Conservation (phyloP, 2,888 invertebrate genomes). For the Rhimphoctona megacephalus region DNA sequence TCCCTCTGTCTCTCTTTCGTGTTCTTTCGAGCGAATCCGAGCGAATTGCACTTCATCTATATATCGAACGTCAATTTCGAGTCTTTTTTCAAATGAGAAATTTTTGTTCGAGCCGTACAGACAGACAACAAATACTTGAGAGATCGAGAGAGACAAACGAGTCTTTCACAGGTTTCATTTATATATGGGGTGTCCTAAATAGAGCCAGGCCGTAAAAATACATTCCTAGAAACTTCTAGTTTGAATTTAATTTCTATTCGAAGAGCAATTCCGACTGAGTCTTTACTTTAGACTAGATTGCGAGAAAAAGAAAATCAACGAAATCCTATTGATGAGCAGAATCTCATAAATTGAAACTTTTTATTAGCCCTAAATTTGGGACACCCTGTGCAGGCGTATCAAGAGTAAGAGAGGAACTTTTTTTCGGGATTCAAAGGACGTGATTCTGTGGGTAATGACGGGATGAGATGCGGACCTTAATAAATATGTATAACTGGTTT, state of each 20-base stretch:
- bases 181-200: neutral
- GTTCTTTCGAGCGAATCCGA: slow-evolving; percentile 19
- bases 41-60: neutral
- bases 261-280: no score
- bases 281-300: no score
- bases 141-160: slow-evolving; percentile 23
- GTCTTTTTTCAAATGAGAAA: slow-evolving; percentile 31
- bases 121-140: slow-evolving; percentile 1
- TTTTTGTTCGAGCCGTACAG: neutral
- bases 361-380: neutral
- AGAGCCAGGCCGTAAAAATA: neutral
- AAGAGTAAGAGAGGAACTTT: neutral
- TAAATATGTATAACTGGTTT: slow-evolving; percentile 56
- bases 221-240: neutral
- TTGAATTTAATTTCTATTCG: neutral
- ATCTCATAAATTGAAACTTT: neutral
- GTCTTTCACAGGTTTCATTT: neutral
- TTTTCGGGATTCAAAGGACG: slow-evolving; percentile 32
- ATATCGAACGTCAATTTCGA: slow-evolving; percentile 14
- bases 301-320: neutral
- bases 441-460: neutral
- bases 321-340: neutral
- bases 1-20: neutral
- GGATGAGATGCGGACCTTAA: slow-evolving; percentile 36
- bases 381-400: neutral